phyloP scores from a whole-genome alignment of 2,797 vertebrate genomes.

The Hypotaenidia okinawae region DNA sequence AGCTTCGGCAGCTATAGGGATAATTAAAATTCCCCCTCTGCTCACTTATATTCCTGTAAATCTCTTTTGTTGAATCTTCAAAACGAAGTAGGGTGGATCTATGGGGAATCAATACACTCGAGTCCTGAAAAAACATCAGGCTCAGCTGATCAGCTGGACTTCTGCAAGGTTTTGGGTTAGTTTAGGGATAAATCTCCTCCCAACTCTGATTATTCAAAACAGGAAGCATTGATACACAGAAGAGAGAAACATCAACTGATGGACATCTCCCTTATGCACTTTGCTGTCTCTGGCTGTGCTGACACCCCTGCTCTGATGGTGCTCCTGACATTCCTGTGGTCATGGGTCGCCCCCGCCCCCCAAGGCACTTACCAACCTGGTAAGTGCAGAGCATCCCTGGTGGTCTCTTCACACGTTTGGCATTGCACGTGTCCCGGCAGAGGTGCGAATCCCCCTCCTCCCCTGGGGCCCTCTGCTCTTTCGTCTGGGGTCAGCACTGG shows the following conservation, averaged over 20 bases:
- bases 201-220: not conserved
- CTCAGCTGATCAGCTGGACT: not conserved
- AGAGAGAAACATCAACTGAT: not conserved
- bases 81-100: not conserved
- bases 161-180: not conserved
- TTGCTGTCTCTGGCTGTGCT: fast-evolving
- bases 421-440: not conserved
- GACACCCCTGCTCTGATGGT: not conserved
- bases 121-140: not conserved
- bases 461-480: not conserved
- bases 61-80: slow-evolving; percentile 1
- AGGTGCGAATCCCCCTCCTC: not conserved
- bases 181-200: not conserved
- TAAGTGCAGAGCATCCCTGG: not conserved
- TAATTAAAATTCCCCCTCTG: slow-evolving; percentile 12
- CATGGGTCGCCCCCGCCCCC: not conserved
- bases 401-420: not conserved
- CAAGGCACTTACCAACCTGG: not conserved
- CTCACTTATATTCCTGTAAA: not conserved
- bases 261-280: not conserved
- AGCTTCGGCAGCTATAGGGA: not conserved
- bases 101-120: not conserved
- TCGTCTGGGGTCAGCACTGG: not conserved
- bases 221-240: not conserved
- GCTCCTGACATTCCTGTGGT: not conserved